Percentiles rank a stretch among this genome's conserved stretches.
Conservation (phyloP, 2,113 vertebrate species). For the Ictalurus furcatus region DNA sequence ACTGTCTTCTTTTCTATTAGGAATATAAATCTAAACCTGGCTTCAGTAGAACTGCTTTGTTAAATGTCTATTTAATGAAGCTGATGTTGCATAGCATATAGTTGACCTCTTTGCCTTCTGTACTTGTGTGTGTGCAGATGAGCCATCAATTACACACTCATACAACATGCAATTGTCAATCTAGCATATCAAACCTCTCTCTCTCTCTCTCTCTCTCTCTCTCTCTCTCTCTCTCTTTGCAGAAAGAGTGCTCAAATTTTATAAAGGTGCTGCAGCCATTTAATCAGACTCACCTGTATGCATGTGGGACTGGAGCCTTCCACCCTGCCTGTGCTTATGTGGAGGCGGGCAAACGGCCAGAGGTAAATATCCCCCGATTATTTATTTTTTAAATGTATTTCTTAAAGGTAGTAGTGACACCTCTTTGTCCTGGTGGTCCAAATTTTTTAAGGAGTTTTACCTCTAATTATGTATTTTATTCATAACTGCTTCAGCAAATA, state of each 20-base stretch:
- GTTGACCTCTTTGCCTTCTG: background rate
- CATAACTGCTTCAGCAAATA: background rate
- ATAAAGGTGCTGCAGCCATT: conserved; percentile 91
- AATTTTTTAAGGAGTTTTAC: background rate
- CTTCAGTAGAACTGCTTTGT: background rate
- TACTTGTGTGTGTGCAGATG: background rate
- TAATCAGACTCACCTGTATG: conserved; percentile 93
- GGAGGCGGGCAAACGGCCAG: conserved; percentile 89
- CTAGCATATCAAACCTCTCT: background rate
- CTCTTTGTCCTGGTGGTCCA: background rate
- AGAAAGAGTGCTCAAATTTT: conserved; percentile 98
- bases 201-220: conserved; percentile 23
- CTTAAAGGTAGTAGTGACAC: background rate
- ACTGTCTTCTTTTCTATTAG: background rate
- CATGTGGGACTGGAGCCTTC: conserved; percentile 95
- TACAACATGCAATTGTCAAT: background rate
- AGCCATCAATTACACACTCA: background rate
- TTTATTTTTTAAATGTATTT: background rate
- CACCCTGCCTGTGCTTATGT: conserved; percentile 94
- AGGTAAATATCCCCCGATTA: conserved; percentile 72
- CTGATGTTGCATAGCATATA: background rate
- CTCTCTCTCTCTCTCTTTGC: conserved; percentile 53
- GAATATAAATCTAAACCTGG: background rate
- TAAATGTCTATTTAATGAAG: background rate
- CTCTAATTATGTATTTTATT: background rate